Base-by-base conservation (phyloP, 2,888 invertebrate species). In the Drosophila cyrtoloma region DNA sequence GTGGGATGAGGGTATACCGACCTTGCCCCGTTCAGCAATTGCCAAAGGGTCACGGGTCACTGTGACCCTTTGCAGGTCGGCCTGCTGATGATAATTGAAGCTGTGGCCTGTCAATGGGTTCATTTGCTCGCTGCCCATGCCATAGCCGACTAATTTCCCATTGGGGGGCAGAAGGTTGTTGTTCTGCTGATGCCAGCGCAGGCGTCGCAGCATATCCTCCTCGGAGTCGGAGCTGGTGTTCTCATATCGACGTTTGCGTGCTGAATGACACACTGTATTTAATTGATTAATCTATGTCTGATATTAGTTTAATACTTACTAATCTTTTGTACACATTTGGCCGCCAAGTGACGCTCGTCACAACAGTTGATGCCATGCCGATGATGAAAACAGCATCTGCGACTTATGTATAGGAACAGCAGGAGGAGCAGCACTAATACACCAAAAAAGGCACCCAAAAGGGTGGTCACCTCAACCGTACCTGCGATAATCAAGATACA, bases 381-480 rank as follows among this genome's bases (percentile, higher is more conserved):
- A 74, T 94, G 94, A 78, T 94, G 95, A 92, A 96, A 96, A 91
- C 96, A 96, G 91, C 95, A 94, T 93, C 95, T 96, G 91, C 97
- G 96, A 92, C 97, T 97, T 82, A 98, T 95, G 94, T 98, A 98
- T 82, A 98, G 95, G 90, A 98, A 96, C 90, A 98, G 95, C 80
- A 98, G 96, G 89, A 98, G 94, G 84, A 98, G 95, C 73, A 98
- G 94, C 30, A 96, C 96, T 65, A 98, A 96, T 92, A 98, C 96
- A 77, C 97, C 97, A 77, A 96, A 97, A 89, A 98, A 96, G 77
- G 97, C 97, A 91, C 97, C 97, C 93, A 98, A 95, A 93, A 98
- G 96, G 92, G 97, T 97, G 90, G 97, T 96, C 90, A 97, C 97
- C 95, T 98, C 98, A 94, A 95, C 96, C 94, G 94, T 89, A 94